A percentile compares a stretch with the other conserved stretches of the same genome.
Evolutionary conservation across 2,888 invertebrate genomes (phyloP).

Genomic region (Clunio marinus): DNA sequence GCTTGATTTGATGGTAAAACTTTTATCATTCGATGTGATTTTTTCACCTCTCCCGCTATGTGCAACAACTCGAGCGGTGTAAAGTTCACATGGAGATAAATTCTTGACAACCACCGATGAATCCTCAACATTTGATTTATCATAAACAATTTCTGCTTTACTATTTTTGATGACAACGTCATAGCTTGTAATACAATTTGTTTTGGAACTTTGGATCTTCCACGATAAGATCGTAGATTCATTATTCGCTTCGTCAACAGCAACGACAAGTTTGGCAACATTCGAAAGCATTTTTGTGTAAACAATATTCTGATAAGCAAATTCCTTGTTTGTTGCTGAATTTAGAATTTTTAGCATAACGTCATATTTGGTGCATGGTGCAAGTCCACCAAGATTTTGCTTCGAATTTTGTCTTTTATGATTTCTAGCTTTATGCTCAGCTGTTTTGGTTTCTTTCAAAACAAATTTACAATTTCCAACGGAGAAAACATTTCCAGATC

Average conservation of each 20-base stretch:
- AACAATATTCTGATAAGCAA: constrained; percentile 1
- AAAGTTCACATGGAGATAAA: not conserved
- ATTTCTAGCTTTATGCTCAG: not conserved
- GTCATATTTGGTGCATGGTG: constrained; percentile 3
- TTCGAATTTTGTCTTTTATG: not conserved
- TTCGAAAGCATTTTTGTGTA: not conserved
- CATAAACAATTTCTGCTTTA: not conserved
- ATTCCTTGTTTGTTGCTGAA: not conserved
- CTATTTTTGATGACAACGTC: not conserved
- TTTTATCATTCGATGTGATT: not conserved
- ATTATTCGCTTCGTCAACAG: not conserved
- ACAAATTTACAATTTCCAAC: constrained; percentile 11
- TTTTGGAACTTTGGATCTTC: not conserved
- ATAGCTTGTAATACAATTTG: not conserved
- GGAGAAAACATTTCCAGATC: not conserved
- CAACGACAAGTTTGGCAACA: not conserved
- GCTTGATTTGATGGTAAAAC: not conserved
- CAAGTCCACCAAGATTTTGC: not conserved
- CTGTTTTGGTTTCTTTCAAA: not conserved
- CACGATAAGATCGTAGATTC: not conserved
- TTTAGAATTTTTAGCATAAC: not conserved
- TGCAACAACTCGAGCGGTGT: not conserved
- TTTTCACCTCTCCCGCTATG: not conserved
- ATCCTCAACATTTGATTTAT: not conserved
- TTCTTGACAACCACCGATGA: not conserved